phyloP scores from a whole-genome alignment of 2,888 invertebrate genomes.

The Cataglyphis altisquamis region DNA sequence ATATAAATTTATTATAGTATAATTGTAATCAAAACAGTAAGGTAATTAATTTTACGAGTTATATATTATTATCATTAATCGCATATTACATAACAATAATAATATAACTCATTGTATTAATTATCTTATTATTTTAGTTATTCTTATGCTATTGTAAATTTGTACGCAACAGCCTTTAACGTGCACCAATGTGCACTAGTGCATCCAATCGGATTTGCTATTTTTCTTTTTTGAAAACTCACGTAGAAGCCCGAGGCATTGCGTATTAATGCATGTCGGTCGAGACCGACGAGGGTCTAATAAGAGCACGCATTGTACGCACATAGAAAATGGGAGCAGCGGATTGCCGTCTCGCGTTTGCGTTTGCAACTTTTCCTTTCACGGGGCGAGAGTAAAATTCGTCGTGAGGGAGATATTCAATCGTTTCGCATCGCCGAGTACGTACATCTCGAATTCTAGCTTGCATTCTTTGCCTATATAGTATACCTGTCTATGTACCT shows the following conservation, averaged over 20 bases:
- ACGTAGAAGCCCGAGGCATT: conserved; percentile 44
- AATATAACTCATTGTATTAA: background rate
- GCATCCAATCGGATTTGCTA: background rate
- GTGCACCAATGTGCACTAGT: background rate
- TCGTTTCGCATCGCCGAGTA: conserved; percentile 38
- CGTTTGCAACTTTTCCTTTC: conserved; percentile 47
- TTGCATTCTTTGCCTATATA: conserved; percentile 13
- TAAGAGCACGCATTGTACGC: conserved; percentile 69
- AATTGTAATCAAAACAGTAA: background rate
- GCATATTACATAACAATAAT: background rate
- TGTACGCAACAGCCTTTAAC: background rate
- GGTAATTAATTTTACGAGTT: background rate
- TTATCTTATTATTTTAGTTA: background rate
- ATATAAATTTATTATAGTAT: background rate
- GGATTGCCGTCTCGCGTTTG: conserved; percentile 41
- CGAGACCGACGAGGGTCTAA: conserved; percentile 48
- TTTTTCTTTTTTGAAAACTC: conserved; percentile 64
- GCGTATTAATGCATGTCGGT: conserved; percentile 73
- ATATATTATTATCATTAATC: background rate
- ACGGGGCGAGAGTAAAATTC: conserved; percentile 1
- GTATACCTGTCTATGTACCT: background rate
- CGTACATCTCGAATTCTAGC: conserved; percentile 24
- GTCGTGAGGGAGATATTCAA: conserved; percentile 23
- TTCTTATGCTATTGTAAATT: background rate
- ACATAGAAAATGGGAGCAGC: conserved; percentile 51